Percentiles rank a stretch among this genome's conserved stretches.
These are phyloP conservation scores for Lasioglossum marginatum DNA, from an alignment of 2,888 invertebrate genomes.

Conservation along the genomic window DNA sequence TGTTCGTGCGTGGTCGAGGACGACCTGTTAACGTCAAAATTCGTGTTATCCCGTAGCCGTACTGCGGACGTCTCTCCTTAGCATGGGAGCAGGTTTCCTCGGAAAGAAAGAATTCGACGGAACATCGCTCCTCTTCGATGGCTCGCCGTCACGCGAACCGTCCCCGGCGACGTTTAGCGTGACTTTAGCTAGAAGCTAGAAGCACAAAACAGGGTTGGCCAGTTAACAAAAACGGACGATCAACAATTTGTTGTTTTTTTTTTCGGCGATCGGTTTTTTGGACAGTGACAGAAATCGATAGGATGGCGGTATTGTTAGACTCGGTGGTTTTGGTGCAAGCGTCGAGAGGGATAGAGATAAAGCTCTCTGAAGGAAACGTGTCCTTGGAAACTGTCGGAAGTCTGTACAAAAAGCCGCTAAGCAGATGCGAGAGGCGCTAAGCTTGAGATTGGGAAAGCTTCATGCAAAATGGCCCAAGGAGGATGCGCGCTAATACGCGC, in stretches of 20 bases:
- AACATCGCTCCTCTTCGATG: constrained; percentile 56
- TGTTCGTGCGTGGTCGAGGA: constrained; percentile 7
- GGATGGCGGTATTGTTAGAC: neutral
- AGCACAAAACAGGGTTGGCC: constrained; percentile 23
- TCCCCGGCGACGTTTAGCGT: constrained; percentile 25
- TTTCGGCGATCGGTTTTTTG: neutral
- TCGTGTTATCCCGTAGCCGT: constrained; percentile 11
- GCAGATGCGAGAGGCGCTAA: neutral
- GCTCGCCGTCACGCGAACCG: constrained; percentile 39
- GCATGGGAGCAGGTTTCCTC: constrained; percentile 2
- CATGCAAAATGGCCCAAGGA: constrained; percentile 36
- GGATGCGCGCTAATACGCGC: constrained; percentile 41
- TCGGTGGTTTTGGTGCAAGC: neutral
- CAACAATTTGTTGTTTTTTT: neutral
- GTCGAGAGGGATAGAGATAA: neutral
- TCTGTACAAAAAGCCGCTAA: constrained; percentile 1
- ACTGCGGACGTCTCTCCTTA: constrained; percentile 13
- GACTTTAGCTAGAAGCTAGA: constrained; percentile 32
- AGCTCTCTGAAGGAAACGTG: neutral
- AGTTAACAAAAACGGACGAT: constrained; percentile 1
- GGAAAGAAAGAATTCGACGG: constrained; percentile 19
- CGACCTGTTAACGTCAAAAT: neutral
- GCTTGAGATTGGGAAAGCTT: neutral
- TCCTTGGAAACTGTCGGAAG: neutral
- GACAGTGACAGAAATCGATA: neutral